Evolutionary conservation across 2,113 vertebrate species (phyloP), one percentile per base, ranked within the genome.

Genomic region (Gymnogyps californianus): DNA sequence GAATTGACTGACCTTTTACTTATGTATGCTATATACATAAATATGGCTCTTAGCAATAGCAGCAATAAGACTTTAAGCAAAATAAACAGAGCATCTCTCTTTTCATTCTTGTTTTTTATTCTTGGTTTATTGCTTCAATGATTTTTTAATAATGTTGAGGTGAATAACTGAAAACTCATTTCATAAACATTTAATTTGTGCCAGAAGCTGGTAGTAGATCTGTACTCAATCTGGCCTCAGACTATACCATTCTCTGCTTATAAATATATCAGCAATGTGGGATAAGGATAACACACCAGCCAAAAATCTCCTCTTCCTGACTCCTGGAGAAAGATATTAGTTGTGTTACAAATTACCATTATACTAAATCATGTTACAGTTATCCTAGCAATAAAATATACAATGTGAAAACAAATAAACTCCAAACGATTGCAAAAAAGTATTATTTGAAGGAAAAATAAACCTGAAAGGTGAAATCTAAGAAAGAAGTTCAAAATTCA

Each of bases 381-480:
- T 59, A 70, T 70, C 57, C 57, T 62, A 70, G 44, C 17, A 52
- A 52, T 61, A 87, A 79, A 54, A 46, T 38, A 59, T 31, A 54
- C 28, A 34, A 32, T 11, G 21, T 25, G 17, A 71, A 83, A 71
- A 51, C 29, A 62, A 71, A 51, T 24, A 62, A 59, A 36, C 22
- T 71, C 38, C 47, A 79, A 62, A 70, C 46, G 32, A 79, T 49
- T 59, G 34, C 38, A 61, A 52, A 58, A 70, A 59, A 25, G 11
- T 42, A 88, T 52, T 51, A 86, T 80, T 80, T 89, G 89, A 85
- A 92, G 66, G 61, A 96, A 92, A 97, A 97, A 91, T 84, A 92
- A 96, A 96, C 93, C 93, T 44, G 83, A 97, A 96, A 97, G 94
- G 32, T 96, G n/a, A 58, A 71, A 61, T 49, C 64, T 34, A 87